These are phyloP conservation scores for Chaetorhynchus papuensis DNA, from an alignment of 2,113 vertebrate genomes.

Conservation along the genomic window DNA sequence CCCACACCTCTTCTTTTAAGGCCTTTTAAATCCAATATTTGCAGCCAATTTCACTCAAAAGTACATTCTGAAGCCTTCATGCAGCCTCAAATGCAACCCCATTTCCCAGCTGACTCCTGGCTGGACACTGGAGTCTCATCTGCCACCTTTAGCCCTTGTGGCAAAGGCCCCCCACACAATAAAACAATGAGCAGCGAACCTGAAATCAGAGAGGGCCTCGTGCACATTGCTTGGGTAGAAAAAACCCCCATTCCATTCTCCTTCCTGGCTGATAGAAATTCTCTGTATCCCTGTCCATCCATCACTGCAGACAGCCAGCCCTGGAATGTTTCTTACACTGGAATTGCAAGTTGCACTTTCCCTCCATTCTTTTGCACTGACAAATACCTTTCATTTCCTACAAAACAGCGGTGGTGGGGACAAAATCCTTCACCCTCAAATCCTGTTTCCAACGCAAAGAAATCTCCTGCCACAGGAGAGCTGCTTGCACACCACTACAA, in stretches of 20 bases:
- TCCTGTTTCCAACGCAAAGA: background rate
- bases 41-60: background rate
- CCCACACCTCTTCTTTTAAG: background rate
- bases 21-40: background rate
- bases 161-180: background rate
- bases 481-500: background rate
- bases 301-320: background rate
- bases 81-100: background rate
- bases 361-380: background rate
- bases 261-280: background rate
- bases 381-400: background rate
- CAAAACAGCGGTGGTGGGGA: background rate
- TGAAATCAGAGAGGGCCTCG: background rate
- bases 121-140: background rate
- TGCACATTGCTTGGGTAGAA: background rate
- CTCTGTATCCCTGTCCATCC: background rate
- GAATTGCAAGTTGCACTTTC: background rate
- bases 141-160: background rate
- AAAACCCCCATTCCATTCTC: background rate
- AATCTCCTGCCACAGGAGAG: background rate
- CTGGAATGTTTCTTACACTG: background rate
- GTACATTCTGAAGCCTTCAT: background rate
- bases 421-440: background rate
- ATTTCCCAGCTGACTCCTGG: background rate
- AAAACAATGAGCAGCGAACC: background rate